Evolutionary conservation across 2,888 invertebrate species (phyloP).

Genomic region (Euplexia lucipara): DNA sequence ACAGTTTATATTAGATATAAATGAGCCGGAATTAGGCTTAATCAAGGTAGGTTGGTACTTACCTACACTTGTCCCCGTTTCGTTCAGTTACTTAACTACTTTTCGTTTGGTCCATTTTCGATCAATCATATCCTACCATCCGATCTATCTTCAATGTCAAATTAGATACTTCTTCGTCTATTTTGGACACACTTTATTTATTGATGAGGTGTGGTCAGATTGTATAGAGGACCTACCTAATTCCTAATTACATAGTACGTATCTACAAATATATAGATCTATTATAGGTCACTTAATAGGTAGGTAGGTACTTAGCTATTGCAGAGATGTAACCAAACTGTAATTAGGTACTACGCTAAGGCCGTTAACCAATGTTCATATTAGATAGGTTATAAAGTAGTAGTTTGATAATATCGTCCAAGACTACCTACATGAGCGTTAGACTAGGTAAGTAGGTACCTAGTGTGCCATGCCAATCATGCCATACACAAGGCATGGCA

Average conservation of each 20-base stretch:
- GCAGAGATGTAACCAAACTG: constrained; percentile 1
- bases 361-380: background rate
- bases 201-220: constrained; percentile 22
- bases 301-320: no score
- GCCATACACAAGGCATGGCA: background rate
- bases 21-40: no score
- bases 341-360: background rate
- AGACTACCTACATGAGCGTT: background rate
- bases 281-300: no score
- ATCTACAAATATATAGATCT: background rate
- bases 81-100: constrained; percentile 3
- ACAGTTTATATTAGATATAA: no score
- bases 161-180: constrained; percentile 24
- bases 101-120: constrained; percentile 9
- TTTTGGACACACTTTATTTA: background rate
- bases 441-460: background rate
- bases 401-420: constrained; percentile 2
- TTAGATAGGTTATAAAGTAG: background rate
- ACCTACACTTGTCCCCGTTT: constrained; percentile 1
- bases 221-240: background rate
- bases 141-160: constrained; percentile 39
- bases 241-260: background rate
- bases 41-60: no score
- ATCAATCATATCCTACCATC: constrained; percentile 46
- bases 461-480: constrained; percentile 28